These are phyloP conservation scores for Camponotus pennsylvanicus DNA, from an alignment of 1,140 invertebrate species.

Conservation along the genomic window DNA sequence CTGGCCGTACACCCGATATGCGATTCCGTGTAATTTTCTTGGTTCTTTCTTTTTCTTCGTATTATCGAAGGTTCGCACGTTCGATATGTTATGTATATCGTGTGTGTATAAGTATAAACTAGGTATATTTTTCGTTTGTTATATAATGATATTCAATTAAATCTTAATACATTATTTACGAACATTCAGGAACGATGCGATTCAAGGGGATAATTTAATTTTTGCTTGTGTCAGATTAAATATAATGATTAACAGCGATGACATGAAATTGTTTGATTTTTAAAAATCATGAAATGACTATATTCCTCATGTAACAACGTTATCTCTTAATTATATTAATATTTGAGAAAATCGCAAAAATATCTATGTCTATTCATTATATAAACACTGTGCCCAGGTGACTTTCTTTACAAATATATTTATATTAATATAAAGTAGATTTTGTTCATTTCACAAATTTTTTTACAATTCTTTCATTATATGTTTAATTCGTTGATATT, in stretches of 20 bases:
- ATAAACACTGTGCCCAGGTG: neutral
- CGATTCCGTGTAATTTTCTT: constrained; percentile 49
- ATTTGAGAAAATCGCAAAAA: neutral
- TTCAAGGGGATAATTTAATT: constrained; percentile 14
- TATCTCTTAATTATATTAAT: constrained; percentile 8
- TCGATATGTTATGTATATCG: constrained; percentile 55
- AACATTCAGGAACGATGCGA: constrained; percentile 74
- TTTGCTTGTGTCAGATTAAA: neutral
- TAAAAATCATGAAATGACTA: neutral
- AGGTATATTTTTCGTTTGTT: constrained; percentile 64
- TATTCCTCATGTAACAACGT: neutral
- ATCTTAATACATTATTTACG: constrained; percentile 75
- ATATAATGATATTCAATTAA: constrained; percentile 70
- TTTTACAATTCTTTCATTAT: neutral
- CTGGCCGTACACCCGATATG: constrained; percentile 78
- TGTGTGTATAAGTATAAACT: constrained; percentile 64
- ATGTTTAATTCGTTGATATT: neutral
- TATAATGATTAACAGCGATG: neutral
- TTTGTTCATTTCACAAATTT: neutral
- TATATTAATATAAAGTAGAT: neutral
- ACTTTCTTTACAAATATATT: neutral
- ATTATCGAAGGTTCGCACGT: constrained; percentile 34
- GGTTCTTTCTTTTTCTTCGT: constrained; percentile 39
- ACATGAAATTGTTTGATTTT: neutral
- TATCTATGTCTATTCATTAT: neutral